Evolutionary conservation across 2,888 invertebrate genomes (phyloP), one percentile per base, ranked within the genome.

Genomic region (Andrena fulva): DNA sequence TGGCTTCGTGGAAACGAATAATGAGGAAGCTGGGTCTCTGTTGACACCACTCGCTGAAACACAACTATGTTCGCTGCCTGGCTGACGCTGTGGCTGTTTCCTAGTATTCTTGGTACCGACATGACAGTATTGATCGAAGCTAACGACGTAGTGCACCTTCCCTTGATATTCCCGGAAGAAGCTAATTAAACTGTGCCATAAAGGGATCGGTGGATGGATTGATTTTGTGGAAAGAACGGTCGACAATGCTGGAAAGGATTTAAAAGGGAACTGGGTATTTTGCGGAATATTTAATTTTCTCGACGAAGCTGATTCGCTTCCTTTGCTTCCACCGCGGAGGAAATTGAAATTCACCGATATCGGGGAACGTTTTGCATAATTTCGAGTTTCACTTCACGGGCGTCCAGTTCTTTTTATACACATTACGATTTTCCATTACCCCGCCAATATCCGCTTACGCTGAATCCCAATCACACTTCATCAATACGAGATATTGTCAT

Each of bases 301-400:
- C 72, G 64, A 59, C 59, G 64, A 72, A 72, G 50, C 59, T 52
- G 77, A 66, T 66, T 72, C 73, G 24, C 35, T 64, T 64, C 77
- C 59, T 50, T 27, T n/a, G 27, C n/a, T 50, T 59, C 64, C 56
- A 48, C 31, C 71, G 62, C 29, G n/a, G 6, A 10, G 54, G 42
- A 77, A 71, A 77, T 71, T 72, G 64, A 77, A 77, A 59, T 66
- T 35, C 50, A 8, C 60, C 77, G 60, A 73, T 66, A 77, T 71
- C 67, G 67, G 7, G 33, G 33, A 54, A 42, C 56, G n/a, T 77
- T 77, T 35, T 52, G 74, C 27, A 56, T 54, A 52, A 67, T 67
- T 68, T 56, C n/a, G 3, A 27, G 33, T 77, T 33, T 63, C 16
- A 54, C 31, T 48, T 59, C 35, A 16, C 6, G 31, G 12, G 2